Conservation (phyloP, 2,797 vertebrate genomes). For the Microhierax caerulescens region DNA sequence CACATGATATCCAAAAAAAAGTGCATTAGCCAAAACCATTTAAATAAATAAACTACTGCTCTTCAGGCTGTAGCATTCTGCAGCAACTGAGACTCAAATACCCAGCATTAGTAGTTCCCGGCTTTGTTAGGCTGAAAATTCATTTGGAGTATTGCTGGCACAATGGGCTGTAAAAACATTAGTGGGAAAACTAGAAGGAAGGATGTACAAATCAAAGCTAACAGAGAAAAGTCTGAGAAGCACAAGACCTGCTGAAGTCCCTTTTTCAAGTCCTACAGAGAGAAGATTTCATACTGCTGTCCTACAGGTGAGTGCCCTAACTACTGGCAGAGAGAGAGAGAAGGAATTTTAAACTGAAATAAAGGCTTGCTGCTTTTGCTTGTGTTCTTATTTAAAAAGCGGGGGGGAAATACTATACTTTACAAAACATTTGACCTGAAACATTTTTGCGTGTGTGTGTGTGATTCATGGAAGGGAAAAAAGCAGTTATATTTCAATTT, state of each 20-base stretch:
- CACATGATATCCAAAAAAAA: constrained; percentile 7
- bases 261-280: neutral
- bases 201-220: neutral
- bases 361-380: neutral
- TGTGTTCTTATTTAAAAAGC: neutral
- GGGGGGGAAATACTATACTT: neutral
- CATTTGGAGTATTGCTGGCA: neutral
- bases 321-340: neutral
- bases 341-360: neutral
- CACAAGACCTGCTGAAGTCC: neutral
- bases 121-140: neutral
- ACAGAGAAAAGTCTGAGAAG: neutral
- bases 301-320: constrained; percentile 18
- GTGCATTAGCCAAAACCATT: constrained; percentile 15
- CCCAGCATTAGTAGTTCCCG: neutral
- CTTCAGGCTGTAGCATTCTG: neutral
- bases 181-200: neutral
- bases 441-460: neutral
- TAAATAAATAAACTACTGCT: constrained; percentile 31
- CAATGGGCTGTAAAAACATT: neutral
- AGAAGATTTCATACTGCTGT: neutral
- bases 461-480: neutral
- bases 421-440: neutral
- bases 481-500: neutral
- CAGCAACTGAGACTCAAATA: neutral